Evolutionary conservation across 64 coral and sea anemone species (phyloP).

Genomic region (Porites australiensis): DNA sequence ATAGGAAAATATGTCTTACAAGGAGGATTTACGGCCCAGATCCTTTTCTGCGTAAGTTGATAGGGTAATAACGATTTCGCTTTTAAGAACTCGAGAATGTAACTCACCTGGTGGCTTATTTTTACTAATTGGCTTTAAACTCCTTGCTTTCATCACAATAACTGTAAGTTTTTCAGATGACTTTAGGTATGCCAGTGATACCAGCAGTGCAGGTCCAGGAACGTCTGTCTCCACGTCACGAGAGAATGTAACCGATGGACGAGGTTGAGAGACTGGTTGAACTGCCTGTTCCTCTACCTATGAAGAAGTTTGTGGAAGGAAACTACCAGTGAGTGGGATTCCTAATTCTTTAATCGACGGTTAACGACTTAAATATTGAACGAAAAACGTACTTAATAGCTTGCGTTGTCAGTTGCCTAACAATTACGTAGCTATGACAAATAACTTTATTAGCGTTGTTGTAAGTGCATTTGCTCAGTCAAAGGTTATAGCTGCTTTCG

Average conservation of each 20-base stretch:
- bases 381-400: too few species aligned
- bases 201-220: constrained; percentile 66
- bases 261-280: neutral
- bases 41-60: neutral
- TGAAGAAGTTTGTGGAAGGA: neutral
- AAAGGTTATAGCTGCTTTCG: too few species aligned
- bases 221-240: constrained; percentile 67
- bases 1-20: too few species aligned
- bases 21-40: too few species aligned
- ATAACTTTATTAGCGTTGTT: too few species aligned
- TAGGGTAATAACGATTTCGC: neutral
- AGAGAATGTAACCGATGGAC: constrained; percentile 60
- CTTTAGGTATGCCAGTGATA: constrained; percentile 87
- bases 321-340: neutral
- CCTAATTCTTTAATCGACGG: too few species aligned
- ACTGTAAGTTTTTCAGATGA: constrained; percentile 92
- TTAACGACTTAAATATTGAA: too few species aligned
- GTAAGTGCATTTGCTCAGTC: too few species aligned
- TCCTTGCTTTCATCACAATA: constrained; percentile 87
- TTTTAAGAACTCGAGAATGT: neutral
- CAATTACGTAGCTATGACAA: too few species aligned
- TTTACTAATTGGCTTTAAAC: constrained; percentile 73
- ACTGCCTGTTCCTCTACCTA: constrained; percentile 38
- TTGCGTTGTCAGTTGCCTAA: too few species aligned
- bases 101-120: constrained; percentile 78